These are phyloP conservation scores for Dynastes tityus DNA, from an alignment of 2,888 invertebrate genomes.

Conservation along the genomic window DNA sequence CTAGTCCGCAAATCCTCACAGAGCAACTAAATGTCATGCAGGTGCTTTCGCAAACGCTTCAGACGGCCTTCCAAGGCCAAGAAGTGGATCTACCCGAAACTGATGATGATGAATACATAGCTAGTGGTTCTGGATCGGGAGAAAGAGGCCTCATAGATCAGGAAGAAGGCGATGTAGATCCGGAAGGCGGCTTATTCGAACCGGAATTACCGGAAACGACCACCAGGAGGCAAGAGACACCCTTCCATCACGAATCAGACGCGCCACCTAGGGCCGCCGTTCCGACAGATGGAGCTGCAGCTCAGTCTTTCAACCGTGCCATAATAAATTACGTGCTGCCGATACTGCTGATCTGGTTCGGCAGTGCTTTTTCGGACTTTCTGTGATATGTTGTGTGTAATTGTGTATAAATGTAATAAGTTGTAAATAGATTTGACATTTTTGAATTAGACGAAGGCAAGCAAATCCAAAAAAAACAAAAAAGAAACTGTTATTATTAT, in stretches of 20 bases:
- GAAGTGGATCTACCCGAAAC: constrained; percentile 81
- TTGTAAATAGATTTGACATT: constrained; percentile 34
- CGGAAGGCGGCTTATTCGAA: constrained; percentile 53
- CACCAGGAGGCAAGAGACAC: constrained; percentile 52
- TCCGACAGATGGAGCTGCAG: constrained; percentile 67
- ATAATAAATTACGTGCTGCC: constrained; percentile 85
- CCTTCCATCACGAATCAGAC: constrained; percentile 58
- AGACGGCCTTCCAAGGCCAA: constrained; percentile 91
- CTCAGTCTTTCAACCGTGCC: constrained; percentile 75
- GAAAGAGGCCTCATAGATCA: constrained; percentile 60
- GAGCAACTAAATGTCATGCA: constrained; percentile 85
- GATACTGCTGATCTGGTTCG: constrained; percentile 89
- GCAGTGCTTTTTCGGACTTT: constrained; percentile 85
- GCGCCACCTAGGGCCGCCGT: constrained; percentile 65
- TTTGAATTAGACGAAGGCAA: constrained; percentile 29
- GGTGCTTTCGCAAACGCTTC: constrained; percentile 85
- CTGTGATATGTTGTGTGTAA: constrained; percentile 77
- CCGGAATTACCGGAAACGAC: constrained; percentile 53
- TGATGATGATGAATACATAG: constrained; percentile 65
- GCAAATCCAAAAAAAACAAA: constrained; percentile 9
- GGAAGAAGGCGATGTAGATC: constrained; percentile 59
- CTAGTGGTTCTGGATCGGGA: constrained; percentile 83
- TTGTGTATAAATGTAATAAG: constrained; percentile 53
- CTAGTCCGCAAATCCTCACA: constrained; percentile 66
- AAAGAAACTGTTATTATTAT: constrained; percentile 34